phyloP scores from a whole-genome alignment of 2,888 invertebrate species.

The Pilophorus perplexus region DNA sequence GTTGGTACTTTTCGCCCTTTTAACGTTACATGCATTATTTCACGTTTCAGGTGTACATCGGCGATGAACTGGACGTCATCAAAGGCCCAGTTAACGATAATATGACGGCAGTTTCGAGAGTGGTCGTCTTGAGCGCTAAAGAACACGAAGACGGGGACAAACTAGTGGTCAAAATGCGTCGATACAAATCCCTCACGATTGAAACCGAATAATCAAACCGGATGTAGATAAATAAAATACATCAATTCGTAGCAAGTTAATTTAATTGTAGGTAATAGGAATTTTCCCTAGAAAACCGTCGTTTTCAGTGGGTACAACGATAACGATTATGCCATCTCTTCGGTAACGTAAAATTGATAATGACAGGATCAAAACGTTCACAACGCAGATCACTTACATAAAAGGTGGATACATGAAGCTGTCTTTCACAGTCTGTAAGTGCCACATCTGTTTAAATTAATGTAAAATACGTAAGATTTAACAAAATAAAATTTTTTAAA shows the following conservation, averaged over 20 bases:
- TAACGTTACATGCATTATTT: constrained; percentile 11
- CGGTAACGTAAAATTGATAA: constrained; percentile 19
- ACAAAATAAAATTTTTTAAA: constrained; percentile 35
- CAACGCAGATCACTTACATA: too few species aligned
- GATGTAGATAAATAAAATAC: too few species aligned
- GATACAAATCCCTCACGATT: constrained; percentile 67
- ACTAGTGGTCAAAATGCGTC: constrained; percentile 59
- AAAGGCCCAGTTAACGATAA: constrained; percentile 67
- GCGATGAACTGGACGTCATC: constrained; percentile 77
- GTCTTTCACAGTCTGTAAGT: constrained; percentile 13
- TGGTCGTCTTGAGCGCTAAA: constrained; percentile 61
- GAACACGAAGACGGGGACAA: constrained; percentile 56
- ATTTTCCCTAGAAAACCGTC: too few species aligned
- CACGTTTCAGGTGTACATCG: constrained; percentile 62
- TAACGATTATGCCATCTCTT: background rate
- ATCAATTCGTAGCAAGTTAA: too few species aligned
- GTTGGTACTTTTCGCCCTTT: constrained; percentile 32
- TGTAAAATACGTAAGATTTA: constrained; percentile 7
- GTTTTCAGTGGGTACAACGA: too few species aligned
- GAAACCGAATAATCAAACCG: too few species aligned
- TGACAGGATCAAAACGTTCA: too few species aligned
- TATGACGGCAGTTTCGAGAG: constrained; percentile 66
- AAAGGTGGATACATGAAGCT: background rate
- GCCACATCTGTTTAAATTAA: background rate
- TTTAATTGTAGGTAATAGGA: too few species aligned